phyloP scores from a whole-genome alignment of 2,888 invertebrate species.

The Stegana nigrithorax region DNA sequence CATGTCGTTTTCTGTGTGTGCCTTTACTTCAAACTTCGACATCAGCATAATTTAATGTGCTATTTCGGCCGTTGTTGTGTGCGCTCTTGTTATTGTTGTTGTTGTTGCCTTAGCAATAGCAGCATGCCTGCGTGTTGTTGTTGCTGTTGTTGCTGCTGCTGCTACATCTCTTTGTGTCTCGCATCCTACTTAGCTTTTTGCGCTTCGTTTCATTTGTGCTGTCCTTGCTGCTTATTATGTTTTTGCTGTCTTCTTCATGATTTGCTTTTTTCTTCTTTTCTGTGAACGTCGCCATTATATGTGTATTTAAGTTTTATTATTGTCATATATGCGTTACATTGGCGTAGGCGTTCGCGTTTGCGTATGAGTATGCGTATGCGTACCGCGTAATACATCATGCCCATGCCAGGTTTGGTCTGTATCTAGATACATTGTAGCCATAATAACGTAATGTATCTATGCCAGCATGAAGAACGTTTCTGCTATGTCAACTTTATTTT shows the following conservation, averaged over 20 bases:
- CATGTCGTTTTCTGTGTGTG: too few species aligned
- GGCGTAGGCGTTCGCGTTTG: too few species aligned
- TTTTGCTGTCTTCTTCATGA: not conserved
- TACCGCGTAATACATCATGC: too few species aligned
- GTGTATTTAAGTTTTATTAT: constrained; percentile 5
- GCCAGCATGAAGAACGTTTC: too few species aligned
- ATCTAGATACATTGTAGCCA: too few species aligned
- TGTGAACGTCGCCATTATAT: not conserved
- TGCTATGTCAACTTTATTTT: too few species aligned
- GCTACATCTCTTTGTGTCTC: too few species aligned
- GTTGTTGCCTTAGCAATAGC: constrained; percentile 5
- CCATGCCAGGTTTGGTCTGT: too few species aligned
- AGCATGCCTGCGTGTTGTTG: not conserved
- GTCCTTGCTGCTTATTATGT: not conserved
- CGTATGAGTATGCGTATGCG: too few species aligned
- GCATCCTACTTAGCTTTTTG: too few species aligned
- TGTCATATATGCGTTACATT: too few species aligned
- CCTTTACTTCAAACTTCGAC: not conserved
- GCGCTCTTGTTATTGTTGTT: constrained; percentile 25
- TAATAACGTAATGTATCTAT: too few species aligned
- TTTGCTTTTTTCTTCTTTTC: not conserved
- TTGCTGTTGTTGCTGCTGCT: not conserved
- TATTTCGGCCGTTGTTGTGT: constrained; percentile 13
- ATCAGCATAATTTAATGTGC: constrained; percentile 58
- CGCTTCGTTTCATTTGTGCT: not conserved